Conservation (phyloP, 1,140 invertebrate species). For the Cydia splendana region DNA sequence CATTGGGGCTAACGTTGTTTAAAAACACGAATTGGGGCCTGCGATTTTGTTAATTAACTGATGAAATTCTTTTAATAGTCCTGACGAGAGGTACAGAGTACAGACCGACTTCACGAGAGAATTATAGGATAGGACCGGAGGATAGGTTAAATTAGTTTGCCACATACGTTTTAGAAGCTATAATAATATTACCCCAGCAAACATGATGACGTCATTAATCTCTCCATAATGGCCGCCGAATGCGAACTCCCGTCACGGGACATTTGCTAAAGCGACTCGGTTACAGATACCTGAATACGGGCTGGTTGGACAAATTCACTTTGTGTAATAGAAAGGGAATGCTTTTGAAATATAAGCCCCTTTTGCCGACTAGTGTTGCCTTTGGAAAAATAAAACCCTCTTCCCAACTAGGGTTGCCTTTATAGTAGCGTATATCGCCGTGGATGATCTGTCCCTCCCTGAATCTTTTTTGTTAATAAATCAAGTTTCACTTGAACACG, state of each 20-base stretch:
- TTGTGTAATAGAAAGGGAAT: constrained; percentile 10
- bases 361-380: constrained; percentile 1
- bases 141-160: too few relatives aligned
- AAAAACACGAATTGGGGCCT: too few relatives aligned
- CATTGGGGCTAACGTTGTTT: too few relatives aligned
- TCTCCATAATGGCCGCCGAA: constrained; percentile 57
- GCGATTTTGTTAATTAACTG: too few relatives aligned
- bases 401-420: background rate
- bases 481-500: too few relatives aligned
- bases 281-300: constrained; percentile 22
- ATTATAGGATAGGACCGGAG: too few relatives aligned
- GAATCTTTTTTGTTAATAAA: too few relatives aligned
- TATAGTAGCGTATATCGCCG: background rate
- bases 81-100: too few relatives aligned
- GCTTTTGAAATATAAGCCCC: constrained; percentile 6
- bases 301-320: constrained; percentile 12
- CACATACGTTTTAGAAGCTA: too few relatives aligned
- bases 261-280: constrained; percentile 35
- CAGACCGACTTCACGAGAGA: too few relatives aligned
- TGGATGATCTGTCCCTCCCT: background rate
- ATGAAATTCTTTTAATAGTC: too few relatives aligned
- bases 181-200: constrained; percentile 30
- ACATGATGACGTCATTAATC: constrained; percentile 61
- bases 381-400: background rate
- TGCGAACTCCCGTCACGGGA: constrained; percentile 56